Conservation (phyloP, 1,140 invertebrate genomes). For the Berghia stephanieae region DNA sequence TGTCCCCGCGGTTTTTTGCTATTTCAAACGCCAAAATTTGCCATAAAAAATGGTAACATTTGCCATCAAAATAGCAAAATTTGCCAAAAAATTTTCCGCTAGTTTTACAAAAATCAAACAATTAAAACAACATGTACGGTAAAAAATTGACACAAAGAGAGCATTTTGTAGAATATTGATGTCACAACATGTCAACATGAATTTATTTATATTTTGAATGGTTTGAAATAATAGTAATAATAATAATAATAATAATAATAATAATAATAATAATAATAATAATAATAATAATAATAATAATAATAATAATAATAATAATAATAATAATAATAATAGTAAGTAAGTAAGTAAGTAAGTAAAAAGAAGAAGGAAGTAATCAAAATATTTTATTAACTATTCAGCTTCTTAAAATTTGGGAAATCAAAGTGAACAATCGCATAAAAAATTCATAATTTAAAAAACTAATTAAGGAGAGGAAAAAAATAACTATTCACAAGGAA, state of each 20-base stretch:
- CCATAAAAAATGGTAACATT: neutral
- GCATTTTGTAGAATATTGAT: neutral
- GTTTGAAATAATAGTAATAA: neutral
- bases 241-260: slow-evolving; percentile 5
- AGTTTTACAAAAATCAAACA: neutral
- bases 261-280: slow-evolving; percentile 10
- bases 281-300: neutral
- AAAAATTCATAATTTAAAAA: no score
- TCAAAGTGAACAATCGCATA: no score
- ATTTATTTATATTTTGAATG: neutral
- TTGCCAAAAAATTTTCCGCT: neutral
- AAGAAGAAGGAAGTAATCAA: no score
- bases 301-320: neutral
- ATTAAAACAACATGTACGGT: neutral
- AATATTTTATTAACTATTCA: no score
- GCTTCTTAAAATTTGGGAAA: no score
- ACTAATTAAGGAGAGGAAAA: no score
- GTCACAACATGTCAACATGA: neutral
- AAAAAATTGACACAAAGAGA: neutral
- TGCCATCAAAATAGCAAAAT: neutral
- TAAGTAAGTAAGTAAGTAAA: no score
- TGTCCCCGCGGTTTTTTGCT: no score
- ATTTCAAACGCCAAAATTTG: no score
- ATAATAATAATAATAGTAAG: neutral
- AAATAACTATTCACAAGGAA: no score